phyloP scores from a whole-genome alignment of 2,888 invertebrate genomes.

The Epirrhoe alternata region DNA sequence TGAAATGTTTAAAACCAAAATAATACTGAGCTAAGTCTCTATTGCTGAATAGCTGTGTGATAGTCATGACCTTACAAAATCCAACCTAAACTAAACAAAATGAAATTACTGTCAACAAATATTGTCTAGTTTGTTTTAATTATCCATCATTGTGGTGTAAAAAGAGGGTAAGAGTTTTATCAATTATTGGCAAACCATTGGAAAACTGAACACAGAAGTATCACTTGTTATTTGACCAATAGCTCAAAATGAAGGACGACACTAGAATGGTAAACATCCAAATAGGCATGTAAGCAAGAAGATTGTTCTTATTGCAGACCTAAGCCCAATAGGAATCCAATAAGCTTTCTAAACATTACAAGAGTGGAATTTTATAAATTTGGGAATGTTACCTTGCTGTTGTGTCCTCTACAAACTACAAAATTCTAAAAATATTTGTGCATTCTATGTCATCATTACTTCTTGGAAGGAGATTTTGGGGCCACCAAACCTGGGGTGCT shows the following conservation, averaged over 20 bases:
- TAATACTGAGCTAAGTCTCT: not conserved
- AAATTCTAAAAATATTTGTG: conserved; percentile 84
- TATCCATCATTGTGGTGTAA: too few relatives aligned
- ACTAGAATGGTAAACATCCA: conserved; percentile 51
- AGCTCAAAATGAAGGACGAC: conserved; percentile 63
- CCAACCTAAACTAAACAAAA: conserved; percentile 1
- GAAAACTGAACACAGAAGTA: not conserved
- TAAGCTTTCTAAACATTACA: conserved; percentile 44
- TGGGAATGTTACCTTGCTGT: conserved; percentile 68
- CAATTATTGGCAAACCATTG: too few relatives aligned
- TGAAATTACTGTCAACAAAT: conserved; percentile 21
- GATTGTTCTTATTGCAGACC: conserved; percentile 47
- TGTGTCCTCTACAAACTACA: conserved; percentile 78
- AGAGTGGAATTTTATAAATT: conserved; percentile 53
- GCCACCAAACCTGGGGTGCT: conserved; percentile 35
- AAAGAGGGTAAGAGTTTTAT: too few relatives aligned
- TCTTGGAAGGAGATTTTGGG: conserved; percentile 29
- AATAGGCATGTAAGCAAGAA: conserved; percentile 53
- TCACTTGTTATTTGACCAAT: conserved; percentile 29
- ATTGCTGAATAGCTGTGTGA: not conserved
- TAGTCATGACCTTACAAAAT: conserved; percentile 1
- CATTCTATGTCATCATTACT: conserved; percentile 74
- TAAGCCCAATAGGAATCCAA: conserved; percentile 52
- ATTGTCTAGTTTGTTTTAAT: not conserved
- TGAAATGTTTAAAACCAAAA: not conserved